These are phyloP conservation scores for Cherax quadricarinatus DNA, from an alignment of 1,140 invertebrate species.

Conservation along the genomic window DNA sequence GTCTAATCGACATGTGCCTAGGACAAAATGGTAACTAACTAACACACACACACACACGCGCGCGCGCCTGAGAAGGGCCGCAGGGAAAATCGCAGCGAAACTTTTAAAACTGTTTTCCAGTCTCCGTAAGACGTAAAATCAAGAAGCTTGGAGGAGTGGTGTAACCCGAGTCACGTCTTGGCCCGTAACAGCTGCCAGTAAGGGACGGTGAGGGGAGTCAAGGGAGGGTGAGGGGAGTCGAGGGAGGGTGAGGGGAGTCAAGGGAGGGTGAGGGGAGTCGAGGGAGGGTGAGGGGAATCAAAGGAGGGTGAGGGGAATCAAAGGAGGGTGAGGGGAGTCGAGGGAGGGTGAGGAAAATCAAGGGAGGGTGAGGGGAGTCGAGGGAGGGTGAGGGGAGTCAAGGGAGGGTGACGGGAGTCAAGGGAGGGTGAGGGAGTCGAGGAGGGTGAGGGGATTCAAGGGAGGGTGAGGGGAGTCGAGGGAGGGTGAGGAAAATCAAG, in stretches of 20 bases:
- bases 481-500: too few relatives aligned
- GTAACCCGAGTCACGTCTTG: background rate
- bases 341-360: too few relatives aligned
- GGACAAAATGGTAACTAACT: too few relatives aligned
- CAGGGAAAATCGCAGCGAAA: background rate
- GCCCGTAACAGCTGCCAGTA: background rate
- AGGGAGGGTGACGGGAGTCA: too few relatives aligned
- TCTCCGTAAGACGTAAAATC: background rate
- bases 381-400: background rate
- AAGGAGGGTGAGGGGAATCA: too few relatives aligned
- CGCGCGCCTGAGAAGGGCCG: too few relatives aligned
- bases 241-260: background rate
- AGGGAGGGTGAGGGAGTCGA: background rate
- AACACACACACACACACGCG: too few relatives aligned
- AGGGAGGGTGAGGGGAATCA: background rate
- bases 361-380: background rate
- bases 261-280: too few relatives aligned
- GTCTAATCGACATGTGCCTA: too few relatives aligned
- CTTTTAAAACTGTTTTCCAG: slow-evolving; percentile 3
- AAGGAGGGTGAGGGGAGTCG: background rate
- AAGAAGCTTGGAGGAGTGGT: background rate
- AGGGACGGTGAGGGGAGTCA: background rate
- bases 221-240: background rate
- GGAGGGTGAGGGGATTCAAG: too few relatives aligned
- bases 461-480: background rate